These are phyloP conservation scores for Conops quadrifasciatus DNA, from an alignment of 2,888 invertebrate genomes.

Conservation along the genomic window DNA sequence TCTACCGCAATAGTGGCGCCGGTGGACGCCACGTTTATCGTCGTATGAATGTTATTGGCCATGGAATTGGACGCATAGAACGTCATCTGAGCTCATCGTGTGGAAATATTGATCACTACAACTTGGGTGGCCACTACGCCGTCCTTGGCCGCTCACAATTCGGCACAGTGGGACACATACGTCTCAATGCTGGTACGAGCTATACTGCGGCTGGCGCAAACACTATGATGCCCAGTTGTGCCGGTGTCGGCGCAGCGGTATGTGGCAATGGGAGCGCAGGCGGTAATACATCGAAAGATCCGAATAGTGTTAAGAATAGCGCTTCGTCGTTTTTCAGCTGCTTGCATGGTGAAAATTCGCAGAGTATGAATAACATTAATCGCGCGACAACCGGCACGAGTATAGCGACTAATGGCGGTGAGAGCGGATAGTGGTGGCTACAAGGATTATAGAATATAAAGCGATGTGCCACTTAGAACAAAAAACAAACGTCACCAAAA, in stretches of 20 bases:
- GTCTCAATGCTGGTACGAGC: constrained; percentile 57
- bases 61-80: constrained; percentile 70
- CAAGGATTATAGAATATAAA: too few relatives aligned
- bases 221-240: constrained; percentile 6
- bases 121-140: constrained; percentile 65
- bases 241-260: constrained; percentile 21
- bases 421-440: not conserved
- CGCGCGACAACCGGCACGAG: constrained; percentile 50
- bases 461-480: too few relatives aligned
- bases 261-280: constrained; percentile 41
- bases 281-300: constrained; percentile 44
- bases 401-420: constrained; percentile 20
- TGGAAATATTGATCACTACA: constrained; percentile 69
- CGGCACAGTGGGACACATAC: constrained; percentile 65
- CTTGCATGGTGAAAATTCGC: constrained; percentile 64
- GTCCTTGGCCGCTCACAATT: constrained; percentile 65
- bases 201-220: constrained; percentile 38
- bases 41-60: constrained; percentile 69
- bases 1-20: constrained; percentile 56
- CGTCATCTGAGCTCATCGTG: constrained; percentile 74
- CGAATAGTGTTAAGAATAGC: constrained; percentile 61
- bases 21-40: constrained; percentile 64
- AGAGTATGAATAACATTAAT: constrained; percentile 65
- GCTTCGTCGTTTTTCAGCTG: constrained; percentile 65
- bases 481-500: not conserved